Conservation (phyloP, 2,113 vertebrate genomes). For the Charina bottae region DNA sequence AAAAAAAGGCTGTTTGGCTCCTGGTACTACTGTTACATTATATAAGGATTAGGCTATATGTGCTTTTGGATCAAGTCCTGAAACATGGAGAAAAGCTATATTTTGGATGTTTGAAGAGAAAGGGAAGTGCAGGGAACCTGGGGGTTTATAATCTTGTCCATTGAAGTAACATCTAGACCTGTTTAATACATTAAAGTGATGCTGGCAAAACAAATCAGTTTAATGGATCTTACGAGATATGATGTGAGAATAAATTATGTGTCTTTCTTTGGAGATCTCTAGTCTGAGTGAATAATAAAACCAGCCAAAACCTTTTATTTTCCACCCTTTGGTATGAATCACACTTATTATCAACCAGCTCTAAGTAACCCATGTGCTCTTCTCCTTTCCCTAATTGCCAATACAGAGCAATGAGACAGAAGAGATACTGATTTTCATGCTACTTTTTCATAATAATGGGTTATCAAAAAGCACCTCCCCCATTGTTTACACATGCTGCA, state of each 20-base stretch:
- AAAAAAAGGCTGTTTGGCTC: background rate
- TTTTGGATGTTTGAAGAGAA: conserved; percentile 1
- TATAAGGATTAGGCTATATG: background rate
- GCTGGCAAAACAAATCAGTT: background rate
- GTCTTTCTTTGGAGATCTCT: background rate
- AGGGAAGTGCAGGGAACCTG: background rate
- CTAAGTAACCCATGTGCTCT: background rate
- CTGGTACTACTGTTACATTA: background rate
- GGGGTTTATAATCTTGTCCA: background rate
- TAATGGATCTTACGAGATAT: background rate
- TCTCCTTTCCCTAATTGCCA: background rate
- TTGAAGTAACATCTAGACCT: too few species aligned
- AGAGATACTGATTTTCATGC: background rate
- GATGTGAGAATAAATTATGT: background rate
- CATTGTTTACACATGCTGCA: background rate
- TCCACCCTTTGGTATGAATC: background rate
- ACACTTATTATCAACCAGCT: background rate
- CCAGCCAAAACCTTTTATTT: background rate
- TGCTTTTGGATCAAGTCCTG: background rate
- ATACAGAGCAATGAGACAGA: background rate
- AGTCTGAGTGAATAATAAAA: background rate
- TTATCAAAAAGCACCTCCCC: background rate
- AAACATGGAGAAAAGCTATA: background rate
- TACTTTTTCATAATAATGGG: background rate
- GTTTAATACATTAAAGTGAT: background rate